Conservation (phyloP, 2,797 vertebrate genomes). For the Trachurus trachurus region DNA sequence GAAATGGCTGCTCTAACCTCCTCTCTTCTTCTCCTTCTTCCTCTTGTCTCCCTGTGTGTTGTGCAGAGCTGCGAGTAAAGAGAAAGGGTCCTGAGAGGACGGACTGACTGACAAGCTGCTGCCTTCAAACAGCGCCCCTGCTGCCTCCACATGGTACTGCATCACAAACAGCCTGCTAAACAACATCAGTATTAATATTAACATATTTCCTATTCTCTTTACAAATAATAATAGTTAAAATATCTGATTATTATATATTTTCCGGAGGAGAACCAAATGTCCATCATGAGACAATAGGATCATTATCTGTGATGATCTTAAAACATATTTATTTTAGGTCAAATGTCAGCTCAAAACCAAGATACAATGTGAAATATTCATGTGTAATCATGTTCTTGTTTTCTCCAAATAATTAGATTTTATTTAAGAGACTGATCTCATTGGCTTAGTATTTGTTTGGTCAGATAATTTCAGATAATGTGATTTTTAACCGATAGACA, state of each 20-base stretch:
- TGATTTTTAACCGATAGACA: no score
- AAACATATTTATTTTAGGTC: no score
- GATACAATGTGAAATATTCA: no score
- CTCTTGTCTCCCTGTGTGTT: neutral
- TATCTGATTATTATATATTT: neutral
- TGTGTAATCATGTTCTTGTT: no score
- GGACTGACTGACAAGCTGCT: neutral
- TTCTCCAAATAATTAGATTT: no score
- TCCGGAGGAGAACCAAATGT: neutral
- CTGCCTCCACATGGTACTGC: neutral
- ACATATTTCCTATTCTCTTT: neutral
- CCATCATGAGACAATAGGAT: neutral
- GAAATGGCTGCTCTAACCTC: constrained; percentile 1
- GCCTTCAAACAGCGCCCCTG: neutral
- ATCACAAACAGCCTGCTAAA: neutral
- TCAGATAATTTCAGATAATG: no score
- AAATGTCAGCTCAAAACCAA: no score
- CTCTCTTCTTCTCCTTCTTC: neutral
- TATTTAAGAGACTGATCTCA: no score
- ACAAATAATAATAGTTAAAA: neutral
- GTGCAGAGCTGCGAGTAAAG: constrained; percentile 64
- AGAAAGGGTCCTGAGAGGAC: constrained; percentile 69
- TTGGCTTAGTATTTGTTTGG: no score
- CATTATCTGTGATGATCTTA: neutral
- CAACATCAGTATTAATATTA: neutral